These are phyloP conservation scores for Drosophila paranaensis DNA, from an alignment of 2,888 invertebrate species.

Conservation along the genomic window DNA sequence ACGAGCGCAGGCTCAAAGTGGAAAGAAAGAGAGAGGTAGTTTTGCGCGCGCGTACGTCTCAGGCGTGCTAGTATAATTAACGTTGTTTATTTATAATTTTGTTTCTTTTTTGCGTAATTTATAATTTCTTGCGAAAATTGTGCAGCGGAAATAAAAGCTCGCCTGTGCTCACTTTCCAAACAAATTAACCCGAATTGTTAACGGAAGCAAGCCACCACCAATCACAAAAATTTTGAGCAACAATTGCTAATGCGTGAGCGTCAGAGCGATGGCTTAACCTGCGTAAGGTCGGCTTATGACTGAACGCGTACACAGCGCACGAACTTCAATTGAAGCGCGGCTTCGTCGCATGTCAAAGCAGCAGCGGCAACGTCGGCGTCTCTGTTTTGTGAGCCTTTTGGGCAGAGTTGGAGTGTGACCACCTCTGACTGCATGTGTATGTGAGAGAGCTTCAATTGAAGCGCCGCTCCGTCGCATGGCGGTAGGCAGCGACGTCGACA, in stretches of 20 bases:
- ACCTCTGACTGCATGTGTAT: neutral
- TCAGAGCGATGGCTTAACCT: conserved; percentile 53
- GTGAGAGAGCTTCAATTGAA: neutral
- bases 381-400: conserved; percentile 61
- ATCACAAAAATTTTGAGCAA: conserved; percentile 23
- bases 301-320: conserved; percentile 51
- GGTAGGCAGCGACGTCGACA: neutral
- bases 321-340: conserved; percentile 72
- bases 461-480: neutral
- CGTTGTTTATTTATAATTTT: conserved; percentile 28
- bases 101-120: conserved; percentile 49
- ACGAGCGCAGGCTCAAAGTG: neutral
- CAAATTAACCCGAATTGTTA: conserved; percentile 75
- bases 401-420: conserved; percentile 35
- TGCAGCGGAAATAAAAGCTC: conserved; percentile 65
- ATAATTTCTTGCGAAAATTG: conserved; percentile 61
- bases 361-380: conserved; percentile 17
- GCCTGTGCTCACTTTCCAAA: conserved; percentile 64
- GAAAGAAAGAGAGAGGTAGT: conserved; percentile 1
- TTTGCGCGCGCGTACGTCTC: conserved; percentile 25
- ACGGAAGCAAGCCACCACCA: conserved; percentile 57
- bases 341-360: conserved; percentile 52
- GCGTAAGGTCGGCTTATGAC: conserved; percentile 74
- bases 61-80: conserved; percentile 34
- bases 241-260: conserved; percentile 50